These are phyloP conservation scores for Chromoteleia sp. DNA, from an alignment of 2,888 invertebrate genomes.

Conservation along the genomic window DNA sequence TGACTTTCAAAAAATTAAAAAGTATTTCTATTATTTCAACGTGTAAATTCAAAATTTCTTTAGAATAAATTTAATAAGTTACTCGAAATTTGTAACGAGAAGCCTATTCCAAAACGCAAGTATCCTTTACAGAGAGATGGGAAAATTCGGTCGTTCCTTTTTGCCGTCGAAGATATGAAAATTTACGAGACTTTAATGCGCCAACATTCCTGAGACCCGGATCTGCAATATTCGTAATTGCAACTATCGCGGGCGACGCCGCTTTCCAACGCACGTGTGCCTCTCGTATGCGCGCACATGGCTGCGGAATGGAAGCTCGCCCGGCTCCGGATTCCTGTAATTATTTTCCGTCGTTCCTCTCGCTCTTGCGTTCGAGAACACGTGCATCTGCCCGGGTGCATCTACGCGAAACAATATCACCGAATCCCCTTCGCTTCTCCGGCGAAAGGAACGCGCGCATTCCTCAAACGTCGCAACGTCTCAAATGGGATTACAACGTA, in stretches of 20 bases:
- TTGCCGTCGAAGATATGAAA: conserved; percentile 41
- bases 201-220: conserved; percentile 54
- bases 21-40: too few species aligned
- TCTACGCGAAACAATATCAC: conserved; percentile 37
- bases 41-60: too few species aligned
- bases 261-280: conserved; percentile 40
- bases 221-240: conserved; percentile 75
- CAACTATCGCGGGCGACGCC: conserved; percentile 55
- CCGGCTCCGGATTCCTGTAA: conserved; percentile 69
- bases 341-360: conserved; percentile 71
- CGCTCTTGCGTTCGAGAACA: conserved; percentile 32
- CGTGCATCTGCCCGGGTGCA: conserved; percentile 17
- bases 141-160: conserved; percentile 13
- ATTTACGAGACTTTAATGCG: conserved; percentile 54
- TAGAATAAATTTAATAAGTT: too few species aligned
- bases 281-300: conserved; percentile 17
- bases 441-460: conserved; percentile 31
- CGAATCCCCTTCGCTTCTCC: background rate
- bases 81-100: too few species aligned
- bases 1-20: too few species aligned
- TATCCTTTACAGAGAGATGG: conserved; percentile 2
- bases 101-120: background rate
- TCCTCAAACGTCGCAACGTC: conserved; percentile 41
- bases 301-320: conserved; percentile 22
- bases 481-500: conserved; percentile 53